A percentile compares a stretch with the other conserved stretches of the same genome.
phyloP scores from a whole-genome alignment of 2,113 vertebrate species.

The Stictonetta naevosa region DNA sequence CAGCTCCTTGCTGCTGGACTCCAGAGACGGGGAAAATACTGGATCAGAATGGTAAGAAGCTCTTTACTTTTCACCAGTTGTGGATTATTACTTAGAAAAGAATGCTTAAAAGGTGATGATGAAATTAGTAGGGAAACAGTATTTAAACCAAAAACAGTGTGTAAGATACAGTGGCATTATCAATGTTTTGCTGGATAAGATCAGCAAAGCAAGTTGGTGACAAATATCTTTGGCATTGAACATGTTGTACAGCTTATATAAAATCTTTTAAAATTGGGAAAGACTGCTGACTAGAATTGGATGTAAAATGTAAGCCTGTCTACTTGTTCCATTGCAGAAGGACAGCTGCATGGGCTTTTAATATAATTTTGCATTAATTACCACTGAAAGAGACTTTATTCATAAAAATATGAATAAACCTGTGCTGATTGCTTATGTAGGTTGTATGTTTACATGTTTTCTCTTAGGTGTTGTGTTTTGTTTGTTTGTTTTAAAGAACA shows the following conservation, averaged over 20 bases:
- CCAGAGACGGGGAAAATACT: conserved; percentile 23
- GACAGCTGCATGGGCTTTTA: background rate
- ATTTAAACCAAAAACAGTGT: background rate
- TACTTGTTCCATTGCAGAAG: background rate
- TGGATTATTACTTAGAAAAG: conserved; percentile 13
- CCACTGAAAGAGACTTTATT: background rate
- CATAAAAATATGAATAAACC: background rate
- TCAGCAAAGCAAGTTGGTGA: conserved; percentile 55
- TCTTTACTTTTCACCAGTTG: conserved; percentile 40
- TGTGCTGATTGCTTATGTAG: background rate
- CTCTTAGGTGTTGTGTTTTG: background rate
- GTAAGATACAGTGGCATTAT: background rate
- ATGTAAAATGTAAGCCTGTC: background rate
- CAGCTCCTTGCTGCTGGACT: conserved; percentile 70
- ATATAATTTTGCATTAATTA: conserved; percentile 15
- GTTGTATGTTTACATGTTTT: background rate
- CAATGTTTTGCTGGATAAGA: background rate
- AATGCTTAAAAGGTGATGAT: background rate
- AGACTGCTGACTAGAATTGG: background rate
- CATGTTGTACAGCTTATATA: conserved; percentile 37
- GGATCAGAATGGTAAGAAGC: conserved; percentile 78
- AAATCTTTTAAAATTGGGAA: conserved; percentile 36
- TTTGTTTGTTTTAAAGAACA: background rate
- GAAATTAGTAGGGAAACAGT: conserved; percentile 17
- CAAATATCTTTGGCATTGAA: conserved; percentile 45